Evolutionary conservation across 2,113 vertebrate species (phyloP).

Genomic region (Menura novaehollandiae): DNA sequence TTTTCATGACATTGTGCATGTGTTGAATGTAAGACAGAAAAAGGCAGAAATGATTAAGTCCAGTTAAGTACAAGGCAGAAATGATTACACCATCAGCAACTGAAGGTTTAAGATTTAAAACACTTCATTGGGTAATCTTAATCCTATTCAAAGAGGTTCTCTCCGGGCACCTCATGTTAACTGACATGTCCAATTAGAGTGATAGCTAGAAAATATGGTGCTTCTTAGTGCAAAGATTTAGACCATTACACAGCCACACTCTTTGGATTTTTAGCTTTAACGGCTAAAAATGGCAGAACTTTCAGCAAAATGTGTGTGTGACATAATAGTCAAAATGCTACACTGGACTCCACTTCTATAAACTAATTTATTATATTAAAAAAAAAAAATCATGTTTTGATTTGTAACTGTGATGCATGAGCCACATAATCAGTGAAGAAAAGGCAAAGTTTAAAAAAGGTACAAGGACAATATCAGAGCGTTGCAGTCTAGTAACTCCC

Average conservation of each 20-base stretch:
- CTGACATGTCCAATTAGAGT: slow-evolving; percentile 80
- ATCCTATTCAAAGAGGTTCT: slow-evolving; percentile 70
- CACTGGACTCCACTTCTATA: neutral
- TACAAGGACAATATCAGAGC: neutral
- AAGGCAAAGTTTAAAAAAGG: neutral
- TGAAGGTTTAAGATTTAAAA: slow-evolving; percentile 67
- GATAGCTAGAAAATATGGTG: slow-evolving; percentile 67
- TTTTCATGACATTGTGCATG: neutral
- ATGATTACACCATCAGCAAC: slow-evolving; percentile 65
- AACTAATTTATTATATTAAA: neutral
- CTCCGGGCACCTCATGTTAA: slow-evolving; percentile 77
- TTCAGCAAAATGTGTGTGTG: neutral
- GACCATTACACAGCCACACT: neutral
- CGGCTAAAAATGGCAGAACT: neutral
- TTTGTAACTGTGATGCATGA: neutral
- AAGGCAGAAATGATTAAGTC: slow-evolving; percentile 52
- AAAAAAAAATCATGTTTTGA: neutral
- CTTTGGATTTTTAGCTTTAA: neutral
- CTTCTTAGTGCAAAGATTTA: slow-evolving; percentile 29
- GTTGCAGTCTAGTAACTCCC: neutral
- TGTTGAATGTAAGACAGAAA: neutral
- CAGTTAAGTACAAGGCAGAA: slow-evolving; percentile 23
- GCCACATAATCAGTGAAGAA: neutral
- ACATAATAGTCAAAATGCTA: neutral
- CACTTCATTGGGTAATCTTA: slow-evolving; percentile 69